A percentile compares a stretch with the other conserved stretches of the same genome.
phyloP scores from a whole-genome alignment of 2,113 vertebrate genomes.

The Coptodon bakossiorum region DNA sequence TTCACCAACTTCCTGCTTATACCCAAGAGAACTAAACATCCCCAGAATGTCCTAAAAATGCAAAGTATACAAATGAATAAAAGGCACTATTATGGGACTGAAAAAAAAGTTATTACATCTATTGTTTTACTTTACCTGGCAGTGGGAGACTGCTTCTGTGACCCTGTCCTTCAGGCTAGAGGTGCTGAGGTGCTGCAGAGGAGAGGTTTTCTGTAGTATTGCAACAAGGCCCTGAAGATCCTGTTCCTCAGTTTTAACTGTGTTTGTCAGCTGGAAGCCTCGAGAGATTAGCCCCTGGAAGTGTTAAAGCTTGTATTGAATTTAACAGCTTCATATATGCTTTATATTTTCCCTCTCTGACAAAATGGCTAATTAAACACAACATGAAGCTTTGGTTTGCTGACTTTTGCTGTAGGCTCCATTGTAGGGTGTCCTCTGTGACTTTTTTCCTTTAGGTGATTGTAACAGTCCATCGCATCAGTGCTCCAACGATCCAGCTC shows the following conservation, averaged over 20 bases:
- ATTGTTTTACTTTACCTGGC: neutral
- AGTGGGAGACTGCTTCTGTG: neutral
- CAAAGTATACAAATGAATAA: neutral
- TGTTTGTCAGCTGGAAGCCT: constrained; percentile 14
- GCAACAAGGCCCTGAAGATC: neutral
- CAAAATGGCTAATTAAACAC: neutral
- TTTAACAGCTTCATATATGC: neutral
- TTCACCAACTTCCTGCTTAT: neutral
- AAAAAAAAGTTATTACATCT: neutral
- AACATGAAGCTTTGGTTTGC: neutral
- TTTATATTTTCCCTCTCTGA: neutral
- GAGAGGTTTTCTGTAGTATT: neutral
- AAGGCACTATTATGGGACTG: neutral
- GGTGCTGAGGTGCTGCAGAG: constrained; percentile 5
- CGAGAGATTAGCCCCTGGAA: constrained; percentile 7
- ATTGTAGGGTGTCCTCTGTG: neutral
- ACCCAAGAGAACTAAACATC: neutral
- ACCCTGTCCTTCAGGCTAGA: neutral
- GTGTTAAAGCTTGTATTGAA: neutral
- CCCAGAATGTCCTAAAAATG: constrained; percentile 23
- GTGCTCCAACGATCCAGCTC: constrained; percentile 52
- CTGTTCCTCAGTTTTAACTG: neutral
- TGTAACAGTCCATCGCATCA: constrained; percentile 37
- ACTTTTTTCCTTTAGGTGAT: constrained; percentile 11
- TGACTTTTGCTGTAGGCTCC: constrained; percentile 7